These are phyloP conservation scores for Irena cyanogastra DNA, from an alignment of 2,113 vertebrate species.

Conservation along the genomic window DNA sequence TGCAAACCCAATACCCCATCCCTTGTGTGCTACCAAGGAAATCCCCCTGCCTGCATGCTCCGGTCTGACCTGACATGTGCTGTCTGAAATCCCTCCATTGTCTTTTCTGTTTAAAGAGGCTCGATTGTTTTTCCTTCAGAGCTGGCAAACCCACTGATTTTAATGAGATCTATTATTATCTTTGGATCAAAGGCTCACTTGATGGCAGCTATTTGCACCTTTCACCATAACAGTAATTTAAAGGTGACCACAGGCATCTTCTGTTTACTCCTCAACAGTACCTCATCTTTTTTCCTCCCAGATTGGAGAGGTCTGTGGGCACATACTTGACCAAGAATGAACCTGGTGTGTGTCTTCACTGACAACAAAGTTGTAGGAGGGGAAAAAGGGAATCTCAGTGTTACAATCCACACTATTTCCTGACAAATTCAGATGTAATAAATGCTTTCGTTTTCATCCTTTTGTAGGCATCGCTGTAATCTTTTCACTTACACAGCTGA, in stretches of 20 bases:
- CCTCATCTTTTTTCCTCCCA: not conserved
- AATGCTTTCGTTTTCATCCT: not conserved
- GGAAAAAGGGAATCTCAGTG: not conserved
- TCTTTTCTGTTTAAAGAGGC: not conserved
- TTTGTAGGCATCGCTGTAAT: not conserved
- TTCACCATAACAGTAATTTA: conserved; percentile 54
- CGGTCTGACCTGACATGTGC: not conserved
- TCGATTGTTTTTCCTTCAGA: conserved; percentile 4
- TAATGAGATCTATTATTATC: conserved; percentile 47
- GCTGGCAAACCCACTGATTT: conserved; percentile 10
- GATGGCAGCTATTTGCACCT: conserved; percentile 43
- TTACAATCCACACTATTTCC: conserved; percentile 11
- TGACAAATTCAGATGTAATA: conserved; percentile 24
- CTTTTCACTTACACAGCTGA: not conserved
- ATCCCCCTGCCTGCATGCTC: not conserved
- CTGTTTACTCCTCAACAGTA: conserved; percentile 37
- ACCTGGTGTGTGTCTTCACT: not conserved
- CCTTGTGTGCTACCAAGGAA: not conserved
- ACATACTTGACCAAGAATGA: conserved; percentile 47
- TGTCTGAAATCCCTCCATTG: conserved; percentile 14
- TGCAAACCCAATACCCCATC: not conserved
- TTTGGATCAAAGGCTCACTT: conserved; percentile 50
- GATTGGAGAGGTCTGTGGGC: not conserved
- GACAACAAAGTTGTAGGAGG: conserved; percentile 26
- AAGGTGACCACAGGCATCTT: conserved; percentile 42